Conservation (phyloP, 1,140 invertebrate species). For the Habropoda laboriosa region DNA sequence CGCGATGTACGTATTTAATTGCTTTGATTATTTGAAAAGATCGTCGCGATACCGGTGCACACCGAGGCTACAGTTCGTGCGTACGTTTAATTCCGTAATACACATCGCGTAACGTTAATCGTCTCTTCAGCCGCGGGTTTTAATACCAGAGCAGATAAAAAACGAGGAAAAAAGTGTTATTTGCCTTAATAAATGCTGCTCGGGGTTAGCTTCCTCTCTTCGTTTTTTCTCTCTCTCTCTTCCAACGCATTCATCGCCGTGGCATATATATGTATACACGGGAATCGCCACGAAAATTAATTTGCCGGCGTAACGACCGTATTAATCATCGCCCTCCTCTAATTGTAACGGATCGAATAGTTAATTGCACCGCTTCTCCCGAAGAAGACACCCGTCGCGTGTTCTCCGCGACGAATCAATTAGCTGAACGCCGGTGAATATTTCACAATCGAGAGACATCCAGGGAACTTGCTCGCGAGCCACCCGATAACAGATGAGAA, state of each 20-base stretch:
- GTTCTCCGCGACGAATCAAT: neutral
- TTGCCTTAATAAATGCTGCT: neutral
- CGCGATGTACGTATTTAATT: constrained; percentile 53
- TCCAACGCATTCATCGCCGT: neutral
- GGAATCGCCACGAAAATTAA: neutral
- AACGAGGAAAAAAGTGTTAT: neutral
- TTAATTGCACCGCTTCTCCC: neutral
- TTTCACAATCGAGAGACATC: neutral
- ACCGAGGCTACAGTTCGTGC: constrained; percentile 1
- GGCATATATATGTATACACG: neutral
- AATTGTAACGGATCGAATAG: neutral
- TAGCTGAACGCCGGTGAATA: neutral
- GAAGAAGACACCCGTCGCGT: too few species aligned
- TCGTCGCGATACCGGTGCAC: constrained; percentile 30
- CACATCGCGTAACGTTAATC: neutral
- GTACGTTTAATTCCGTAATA: constrained; percentile 11
- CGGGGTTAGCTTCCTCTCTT: neutral
- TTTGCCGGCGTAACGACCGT: neutral
- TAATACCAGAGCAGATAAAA: neutral
- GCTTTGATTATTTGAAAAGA: constrained; percentile 60
- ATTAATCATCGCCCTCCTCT: neutral
- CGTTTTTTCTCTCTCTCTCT: neutral
- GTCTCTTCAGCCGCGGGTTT: neutral
- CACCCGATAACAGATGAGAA: neutral
- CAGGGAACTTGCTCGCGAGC: too few species aligned